These are phyloP conservation scores for Chitala chitala DNA, from an alignment of 2,113 vertebrate genomes.

Conservation along the genomic window DNA sequence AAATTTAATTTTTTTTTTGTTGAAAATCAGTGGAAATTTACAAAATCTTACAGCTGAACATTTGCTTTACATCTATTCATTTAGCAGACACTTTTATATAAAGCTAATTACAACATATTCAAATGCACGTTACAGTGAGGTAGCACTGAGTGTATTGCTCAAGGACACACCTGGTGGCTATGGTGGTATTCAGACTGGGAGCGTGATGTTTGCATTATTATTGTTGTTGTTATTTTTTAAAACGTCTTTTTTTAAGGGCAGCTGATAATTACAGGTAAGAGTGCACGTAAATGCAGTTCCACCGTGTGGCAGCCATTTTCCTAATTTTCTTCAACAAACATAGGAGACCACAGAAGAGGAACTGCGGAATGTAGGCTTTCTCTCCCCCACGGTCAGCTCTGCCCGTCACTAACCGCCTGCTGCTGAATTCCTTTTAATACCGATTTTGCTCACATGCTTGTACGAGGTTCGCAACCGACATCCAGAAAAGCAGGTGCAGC, in stretches of 20 bases:
- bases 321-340: neutral
- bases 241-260: neutral
- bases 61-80: too few relatives aligned
- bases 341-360: constrained; percentile 32
- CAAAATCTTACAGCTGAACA: too few relatives aligned
- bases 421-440: neutral
- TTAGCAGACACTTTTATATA: too few relatives aligned
- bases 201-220: too few relatives aligned
- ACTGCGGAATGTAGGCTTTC: constrained; percentile 30
- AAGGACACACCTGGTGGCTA: too few relatives aligned
- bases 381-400: constrained; percentile 19
- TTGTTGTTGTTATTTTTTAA: neutral
- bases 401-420: neutral
- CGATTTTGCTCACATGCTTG: constrained; percentile 4
- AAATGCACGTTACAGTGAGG: too few relatives aligned
- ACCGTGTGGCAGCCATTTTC: constrained; percentile 1
- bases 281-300: neutral
- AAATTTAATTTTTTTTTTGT: too few relatives aligned
- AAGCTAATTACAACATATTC: too few relatives aligned
- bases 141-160: too few relatives aligned
- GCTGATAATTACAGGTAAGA: neutral
- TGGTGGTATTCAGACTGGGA: too few relatives aligned
- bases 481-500: neutral
- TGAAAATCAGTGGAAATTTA: too few relatives aligned
- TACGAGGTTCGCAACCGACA: neutral